A percentile compares a stretch with the other conserved stretches of the same genome.
These are phyloP conservation scores for Macrotis lagotis DNA, from an alignment of 2,113 vertebrate species.

Conservation along the genomic window DNA sequence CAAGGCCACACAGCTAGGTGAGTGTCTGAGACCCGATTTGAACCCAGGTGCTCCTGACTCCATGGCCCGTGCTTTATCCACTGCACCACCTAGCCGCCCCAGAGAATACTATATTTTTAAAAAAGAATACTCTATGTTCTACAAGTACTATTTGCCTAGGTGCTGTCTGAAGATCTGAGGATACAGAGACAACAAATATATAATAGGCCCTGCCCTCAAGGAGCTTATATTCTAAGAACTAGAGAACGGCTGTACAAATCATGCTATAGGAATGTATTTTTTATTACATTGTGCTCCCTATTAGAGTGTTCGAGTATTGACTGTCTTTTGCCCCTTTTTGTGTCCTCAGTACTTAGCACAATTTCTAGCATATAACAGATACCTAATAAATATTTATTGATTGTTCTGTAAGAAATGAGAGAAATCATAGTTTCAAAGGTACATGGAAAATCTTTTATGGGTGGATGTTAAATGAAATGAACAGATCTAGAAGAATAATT, in stretches of 20 bases:
- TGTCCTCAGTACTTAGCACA: not conserved
- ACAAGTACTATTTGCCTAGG: too few relatives aligned
- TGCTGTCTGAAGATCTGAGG: not conserved
- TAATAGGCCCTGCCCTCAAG: not conserved
- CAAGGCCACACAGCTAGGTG: too few relatives aligned
- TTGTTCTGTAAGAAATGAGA: not conserved
- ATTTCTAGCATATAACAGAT: not conserved
- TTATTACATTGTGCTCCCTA: not conserved
- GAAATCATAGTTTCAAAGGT: not conserved
- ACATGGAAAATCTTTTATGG: not conserved
- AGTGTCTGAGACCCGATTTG: too few relatives aligned
- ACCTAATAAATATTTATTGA: not conserved
- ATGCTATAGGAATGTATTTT: not conserved
- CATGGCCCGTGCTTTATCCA: too few relatives aligned
- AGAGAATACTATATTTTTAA: too few relatives aligned
- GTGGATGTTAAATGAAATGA: not conserved
- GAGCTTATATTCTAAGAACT: not conserved
- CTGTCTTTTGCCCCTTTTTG: not conserved
- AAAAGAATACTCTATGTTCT: too few relatives aligned
- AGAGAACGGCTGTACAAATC: not conserved
- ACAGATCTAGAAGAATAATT: not conserved
- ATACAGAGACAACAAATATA: not conserved
- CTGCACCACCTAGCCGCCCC: too few relatives aligned
- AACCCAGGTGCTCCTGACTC: too few relatives aligned
- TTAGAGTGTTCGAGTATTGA: not conserved